phyloP scores from a whole-genome alignment of 2,797 vertebrate species.

The Crypturellus tataupa region DNA sequence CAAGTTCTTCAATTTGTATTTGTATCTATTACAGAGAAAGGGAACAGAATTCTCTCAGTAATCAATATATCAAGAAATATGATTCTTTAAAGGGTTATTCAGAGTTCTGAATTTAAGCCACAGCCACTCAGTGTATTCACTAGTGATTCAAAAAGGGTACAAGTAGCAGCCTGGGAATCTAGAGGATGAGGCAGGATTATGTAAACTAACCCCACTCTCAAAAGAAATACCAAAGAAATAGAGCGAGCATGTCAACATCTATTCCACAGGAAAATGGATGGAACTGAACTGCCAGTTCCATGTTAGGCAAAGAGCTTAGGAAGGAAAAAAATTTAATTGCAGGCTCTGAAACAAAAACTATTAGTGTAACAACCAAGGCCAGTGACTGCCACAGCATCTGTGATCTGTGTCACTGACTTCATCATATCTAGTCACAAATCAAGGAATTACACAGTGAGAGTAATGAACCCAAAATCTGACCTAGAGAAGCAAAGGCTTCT shows the following conservation, averaged over 20 bases:
- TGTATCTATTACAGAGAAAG: neutral
- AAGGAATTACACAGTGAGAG: neutral
- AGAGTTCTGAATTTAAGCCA: neutral
- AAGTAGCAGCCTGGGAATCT: neutral
- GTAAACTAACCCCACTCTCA: neutral
- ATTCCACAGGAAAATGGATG: neutral
- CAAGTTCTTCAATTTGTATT: neutral
- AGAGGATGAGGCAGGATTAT: neutral
- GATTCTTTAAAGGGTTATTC: neutral
- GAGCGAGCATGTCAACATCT: neutral
- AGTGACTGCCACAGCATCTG: neutral
- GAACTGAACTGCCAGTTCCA: neutral
- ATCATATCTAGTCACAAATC: neutral
- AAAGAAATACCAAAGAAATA: neutral
- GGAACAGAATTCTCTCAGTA: neutral
- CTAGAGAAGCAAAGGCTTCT: neutral
- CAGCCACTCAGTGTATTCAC: neutral
- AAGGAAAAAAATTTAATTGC: neutral
- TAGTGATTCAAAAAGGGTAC: neutral
- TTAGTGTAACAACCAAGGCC: neutral
- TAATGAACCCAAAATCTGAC: neutral
- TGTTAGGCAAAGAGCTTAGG: neutral
- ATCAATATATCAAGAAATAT: neutral
- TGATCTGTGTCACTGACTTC: neutral
- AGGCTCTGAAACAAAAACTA: neutral